phyloP scores from a whole-genome alignment of 2,797 vertebrate species.

The Rallus crepitans region DNA sequence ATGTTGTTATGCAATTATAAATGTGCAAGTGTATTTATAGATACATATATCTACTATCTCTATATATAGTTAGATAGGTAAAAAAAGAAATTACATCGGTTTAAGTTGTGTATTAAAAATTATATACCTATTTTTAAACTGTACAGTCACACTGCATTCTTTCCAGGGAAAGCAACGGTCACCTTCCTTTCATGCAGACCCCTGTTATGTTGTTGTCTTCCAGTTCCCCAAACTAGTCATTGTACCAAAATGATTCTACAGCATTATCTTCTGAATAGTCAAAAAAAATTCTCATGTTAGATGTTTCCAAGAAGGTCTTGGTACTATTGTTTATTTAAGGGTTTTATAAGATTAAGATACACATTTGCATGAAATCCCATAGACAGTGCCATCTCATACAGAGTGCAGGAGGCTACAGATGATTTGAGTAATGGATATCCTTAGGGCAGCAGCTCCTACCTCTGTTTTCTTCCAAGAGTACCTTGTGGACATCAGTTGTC shows the following conservation, averaged over 20 bases:
- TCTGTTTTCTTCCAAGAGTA: background rate
- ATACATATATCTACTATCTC: background rate
- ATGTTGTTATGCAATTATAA: slow-evolving; percentile 38
- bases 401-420: background rate
- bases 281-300: background rate
- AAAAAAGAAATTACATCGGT: background rate
- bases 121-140: slow-evolving; percentile 52
- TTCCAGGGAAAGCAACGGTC: slow-evolving; percentile 41
- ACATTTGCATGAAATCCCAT: background rate
- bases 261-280: background rate
- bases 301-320: background rate
- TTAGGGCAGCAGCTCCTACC: background rate
- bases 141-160: slow-evolving; percentile 25
- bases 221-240: background rate
- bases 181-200: background rate
- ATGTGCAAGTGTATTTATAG: background rate
- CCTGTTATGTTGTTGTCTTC: background rate
- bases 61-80: slow-evolving; percentile 19
- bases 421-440: background rate
- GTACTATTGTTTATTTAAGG: background rate
- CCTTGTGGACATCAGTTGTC: background rate
- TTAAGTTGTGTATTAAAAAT: slow-evolving; percentile 33
- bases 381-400: background rate
- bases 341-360: background rate
- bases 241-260: background rate